Evolutionary conservation across 2,113 vertebrate genomes (phyloP).

Genomic region (Brevimyrus niger): DNA sequence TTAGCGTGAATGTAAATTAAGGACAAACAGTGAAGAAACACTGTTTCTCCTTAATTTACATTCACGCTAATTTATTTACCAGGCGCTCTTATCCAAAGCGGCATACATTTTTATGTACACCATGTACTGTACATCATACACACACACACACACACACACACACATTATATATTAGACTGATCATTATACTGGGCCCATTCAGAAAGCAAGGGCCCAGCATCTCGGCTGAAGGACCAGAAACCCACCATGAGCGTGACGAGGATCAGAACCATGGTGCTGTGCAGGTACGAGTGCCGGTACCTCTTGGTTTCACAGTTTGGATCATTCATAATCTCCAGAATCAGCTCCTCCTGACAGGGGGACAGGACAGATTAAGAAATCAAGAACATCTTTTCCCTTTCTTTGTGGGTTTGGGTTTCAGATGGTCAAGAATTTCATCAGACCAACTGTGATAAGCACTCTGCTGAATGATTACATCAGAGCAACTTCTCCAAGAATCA

Average conservation of each 20-base stretch:
- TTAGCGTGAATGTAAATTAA: neutral
- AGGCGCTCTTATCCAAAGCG: neutral
- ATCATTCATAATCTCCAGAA: conserved; percentile 68
- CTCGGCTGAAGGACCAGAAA: neutral
- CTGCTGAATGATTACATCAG: neutral
- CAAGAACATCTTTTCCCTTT: neutral
- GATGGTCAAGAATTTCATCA: neutral
- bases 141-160: neutral
- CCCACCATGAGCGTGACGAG: conserved; percentile 72
- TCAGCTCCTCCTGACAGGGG: conserved; percentile 74
- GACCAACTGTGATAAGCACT: neutral
- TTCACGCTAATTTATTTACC: neutral
- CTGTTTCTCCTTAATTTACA: neutral
- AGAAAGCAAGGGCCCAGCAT: neutral
- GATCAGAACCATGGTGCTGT: conserved; percentile 60
- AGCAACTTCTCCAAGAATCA: neutral
- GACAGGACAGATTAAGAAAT: neutral
- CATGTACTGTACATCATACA: neutral
- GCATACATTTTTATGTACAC: too few species aligned
- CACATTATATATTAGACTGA: too few species aligned
- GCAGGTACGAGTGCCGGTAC: conserved; percentile 70
- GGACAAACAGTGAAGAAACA: neutral
- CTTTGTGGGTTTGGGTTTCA: neutral
- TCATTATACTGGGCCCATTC: neutral
- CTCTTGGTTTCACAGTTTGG: conserved; percentile 33